Percentiles rank a stretch among this genome's conserved stretches.
Conservation (phyloP, 1,140 invertebrate species). For the Apocrypta bakeri region DNA sequence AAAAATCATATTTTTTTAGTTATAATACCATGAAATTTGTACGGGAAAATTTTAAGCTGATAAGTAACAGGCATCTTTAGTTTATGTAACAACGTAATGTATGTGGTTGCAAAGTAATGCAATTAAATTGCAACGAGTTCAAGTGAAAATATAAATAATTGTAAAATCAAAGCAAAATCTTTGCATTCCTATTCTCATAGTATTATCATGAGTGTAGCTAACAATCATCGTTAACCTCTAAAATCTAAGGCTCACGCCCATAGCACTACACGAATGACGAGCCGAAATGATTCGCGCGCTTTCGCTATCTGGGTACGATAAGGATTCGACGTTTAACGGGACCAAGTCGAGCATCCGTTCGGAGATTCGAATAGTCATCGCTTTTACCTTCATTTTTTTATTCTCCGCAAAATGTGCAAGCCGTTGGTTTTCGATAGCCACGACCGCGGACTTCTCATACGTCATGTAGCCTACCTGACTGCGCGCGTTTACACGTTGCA, state of each 20-base stretch:
- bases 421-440: too few species aligned
- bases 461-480: not conserved
- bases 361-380: not conserved
- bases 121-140: too few species aligned
- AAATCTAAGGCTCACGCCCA: not conserved
- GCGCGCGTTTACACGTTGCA: not conserved
- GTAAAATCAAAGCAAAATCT: too few species aligned
- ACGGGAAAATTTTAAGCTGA: too few species aligned
- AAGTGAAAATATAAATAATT: too few species aligned
- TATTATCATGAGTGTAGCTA: not conserved
- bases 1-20: not conserved
- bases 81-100: too few species aligned
- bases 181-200: not conserved
- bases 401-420: not conserved
- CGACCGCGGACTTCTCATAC: not conserved
- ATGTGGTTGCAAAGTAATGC: too few species aligned
- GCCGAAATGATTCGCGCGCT: not conserved
- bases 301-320: not conserved
- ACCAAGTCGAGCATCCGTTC: not conserved
- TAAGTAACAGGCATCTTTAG: too few species aligned
- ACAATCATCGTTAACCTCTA: not conserved
- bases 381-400: not conserved
- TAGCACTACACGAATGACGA: not conserved
- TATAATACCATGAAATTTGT: not conserved
- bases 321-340: not conserved